Percentiles rank a stretch among this genome's conserved stretches.
Evolutionary conservation across 2,888 invertebrate species (phyloP).

Genomic region (Drosophila anomalipes): DNA sequence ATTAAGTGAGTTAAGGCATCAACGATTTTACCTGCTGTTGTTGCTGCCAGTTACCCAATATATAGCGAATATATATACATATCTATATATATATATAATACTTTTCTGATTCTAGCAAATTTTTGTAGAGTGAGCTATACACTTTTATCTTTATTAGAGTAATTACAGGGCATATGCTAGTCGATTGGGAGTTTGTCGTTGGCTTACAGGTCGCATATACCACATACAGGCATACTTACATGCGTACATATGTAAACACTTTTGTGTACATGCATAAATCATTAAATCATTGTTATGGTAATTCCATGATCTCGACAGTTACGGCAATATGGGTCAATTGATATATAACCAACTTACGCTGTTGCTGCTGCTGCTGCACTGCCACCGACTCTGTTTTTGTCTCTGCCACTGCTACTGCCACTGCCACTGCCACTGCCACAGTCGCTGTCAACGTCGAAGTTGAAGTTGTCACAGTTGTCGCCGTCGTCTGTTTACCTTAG

Average conservation of each 20-base stretch:
- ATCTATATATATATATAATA: neutral
- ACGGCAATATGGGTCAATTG: constrained; percentile 54
- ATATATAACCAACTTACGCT: constrained; percentile 26
- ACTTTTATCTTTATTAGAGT: neutral
- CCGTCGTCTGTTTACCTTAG: constrained; percentile 68
- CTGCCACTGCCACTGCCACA: constrained; percentile 1
- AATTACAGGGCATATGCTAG: constrained; percentile 21
- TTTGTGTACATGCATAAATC: constrained; percentile 37
- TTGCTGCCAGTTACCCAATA: neutral
- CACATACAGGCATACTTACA: neutral
- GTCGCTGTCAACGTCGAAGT: constrained; percentile 8
- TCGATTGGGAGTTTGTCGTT: neutral
- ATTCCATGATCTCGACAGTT: constrained; percentile 41
- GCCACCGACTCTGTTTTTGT: neutral
- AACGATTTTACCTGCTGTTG: neutral
- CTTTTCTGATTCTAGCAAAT: neutral
- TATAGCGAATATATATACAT: neutral
- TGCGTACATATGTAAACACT: constrained; percentile 9
- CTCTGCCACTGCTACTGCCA: neutral
- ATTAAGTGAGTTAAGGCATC: constrained; percentile 13
- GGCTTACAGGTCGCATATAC: constrained; percentile 4
- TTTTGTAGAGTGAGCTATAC: neutral
- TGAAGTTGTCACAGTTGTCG: constrained; percentile 35
- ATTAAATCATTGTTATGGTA: constrained; percentile 49
- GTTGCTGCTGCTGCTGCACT: neutral